A percentile compares a stretch with the other conserved stretches of the same genome.
phyloP scores from a whole-genome alignment of 2,113 vertebrate species.

The Psittacula cyanocephala region DNA sequence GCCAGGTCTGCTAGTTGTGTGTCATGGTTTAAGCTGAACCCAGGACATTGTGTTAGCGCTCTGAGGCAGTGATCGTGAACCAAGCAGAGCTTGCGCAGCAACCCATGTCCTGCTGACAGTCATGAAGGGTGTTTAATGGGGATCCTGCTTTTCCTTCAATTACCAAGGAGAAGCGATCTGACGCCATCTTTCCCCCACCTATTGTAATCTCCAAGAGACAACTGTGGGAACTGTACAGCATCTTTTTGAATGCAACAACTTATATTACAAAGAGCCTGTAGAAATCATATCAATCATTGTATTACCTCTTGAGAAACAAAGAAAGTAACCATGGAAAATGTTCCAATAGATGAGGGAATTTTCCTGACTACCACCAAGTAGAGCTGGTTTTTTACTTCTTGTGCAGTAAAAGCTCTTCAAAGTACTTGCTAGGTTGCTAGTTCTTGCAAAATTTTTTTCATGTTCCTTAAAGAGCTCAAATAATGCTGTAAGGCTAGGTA shows the following conservation, averaged over 20 bases:
- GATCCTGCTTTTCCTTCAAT: background rate
- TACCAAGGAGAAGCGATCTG: background rate
- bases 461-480: background rate
- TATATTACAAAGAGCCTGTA: background rate
- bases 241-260: background rate
- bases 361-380: background rate
- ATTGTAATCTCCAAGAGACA: background rate
- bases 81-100: background rate
- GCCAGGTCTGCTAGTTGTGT: background rate
- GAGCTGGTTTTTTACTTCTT: background rate
- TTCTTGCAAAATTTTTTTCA: background rate
- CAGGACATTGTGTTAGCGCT: background rate
- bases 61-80: background rate
- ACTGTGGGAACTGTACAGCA: background rate
- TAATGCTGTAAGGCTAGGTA: background rate
- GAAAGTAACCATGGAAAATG: background rate
- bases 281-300: background rate
- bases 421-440: background rate
- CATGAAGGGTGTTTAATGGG: accelerated
- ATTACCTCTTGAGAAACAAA: background rate
- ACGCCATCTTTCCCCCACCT: background rate
- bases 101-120: accelerated
- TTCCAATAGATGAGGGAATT: background rate
- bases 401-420: background rate
- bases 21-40: too few relatives aligned